Conservation (phyloP, 2,888 invertebrate species). For the Trachelus iudaicus region DNA sequence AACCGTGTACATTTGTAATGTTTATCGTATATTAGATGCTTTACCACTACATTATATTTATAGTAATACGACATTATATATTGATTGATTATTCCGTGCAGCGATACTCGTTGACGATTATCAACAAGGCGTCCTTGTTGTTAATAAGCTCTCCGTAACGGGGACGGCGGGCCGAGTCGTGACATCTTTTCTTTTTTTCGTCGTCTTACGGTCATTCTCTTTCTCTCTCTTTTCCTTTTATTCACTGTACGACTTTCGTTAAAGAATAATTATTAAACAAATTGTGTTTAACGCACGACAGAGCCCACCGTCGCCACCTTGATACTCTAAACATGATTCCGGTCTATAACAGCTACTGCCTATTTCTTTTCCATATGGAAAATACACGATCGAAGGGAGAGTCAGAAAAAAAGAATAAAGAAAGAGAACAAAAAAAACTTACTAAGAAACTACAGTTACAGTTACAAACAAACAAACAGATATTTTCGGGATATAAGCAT, state of each 20-base stretch:
- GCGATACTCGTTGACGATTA: conserved; percentile 32
- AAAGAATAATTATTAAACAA: too few species aligned
- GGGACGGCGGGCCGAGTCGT: conserved; percentile 7
- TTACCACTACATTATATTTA: background rate
- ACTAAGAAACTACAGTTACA: too few species aligned
- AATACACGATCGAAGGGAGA: too few species aligned
- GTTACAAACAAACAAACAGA: too few species aligned
- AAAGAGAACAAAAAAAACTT: too few species aligned
- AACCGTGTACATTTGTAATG: background rate
- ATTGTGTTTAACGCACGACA: too few species aligned
- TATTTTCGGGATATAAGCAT: background rate
- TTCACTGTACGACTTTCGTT: too few species aligned
- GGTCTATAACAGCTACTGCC: too few species aligned
- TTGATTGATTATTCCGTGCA: conserved; percentile 41
- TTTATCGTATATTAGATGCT: background rate
- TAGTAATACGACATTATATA: conserved; percentile 35
- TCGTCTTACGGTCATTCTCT: conserved; percentile 5
- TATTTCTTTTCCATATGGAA: too few species aligned
- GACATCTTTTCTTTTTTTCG: background rate
- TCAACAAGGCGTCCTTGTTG: conserved; percentile 25
- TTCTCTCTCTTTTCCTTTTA: conserved; percentile 1
- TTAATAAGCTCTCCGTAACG: conserved; percentile 38
- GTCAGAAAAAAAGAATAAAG: too few species aligned
- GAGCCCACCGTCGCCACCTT: too few species aligned
- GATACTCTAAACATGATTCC: too few species aligned